Percentiles rank a stretch among this genome's conserved stretches.
Evolutionary conservation across 2,797 vertebrate species (phyloP).

Genomic region (Mus spretus): DNA sequence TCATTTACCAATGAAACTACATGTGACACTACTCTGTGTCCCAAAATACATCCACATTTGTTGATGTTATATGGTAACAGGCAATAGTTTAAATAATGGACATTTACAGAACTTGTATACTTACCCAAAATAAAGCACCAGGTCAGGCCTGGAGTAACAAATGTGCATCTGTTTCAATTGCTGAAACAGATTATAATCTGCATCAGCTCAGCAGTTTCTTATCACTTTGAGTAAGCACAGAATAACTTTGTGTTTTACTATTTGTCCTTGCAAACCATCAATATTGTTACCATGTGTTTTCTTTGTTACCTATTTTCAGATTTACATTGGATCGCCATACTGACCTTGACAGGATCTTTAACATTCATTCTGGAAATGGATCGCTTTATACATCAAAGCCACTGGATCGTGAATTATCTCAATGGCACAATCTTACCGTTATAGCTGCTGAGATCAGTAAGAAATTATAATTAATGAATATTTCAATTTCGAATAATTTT

Average conservation of each 20-base stretch:
- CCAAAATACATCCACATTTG: not conserved
- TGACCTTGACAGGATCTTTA: slow-evolving; percentile 97
- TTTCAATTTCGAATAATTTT: not conserved
- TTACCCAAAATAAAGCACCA: not conserved
- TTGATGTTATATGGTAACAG: not conserved
- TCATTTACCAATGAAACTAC: not conserved
- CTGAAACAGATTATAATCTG: not conserved
- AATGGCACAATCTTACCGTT: slow-evolving; percentile 97
- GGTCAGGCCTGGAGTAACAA: not conserved
- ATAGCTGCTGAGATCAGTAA: slow-evolving; percentile 96
- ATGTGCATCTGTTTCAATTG: not conserved
- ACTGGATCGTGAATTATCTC: slow-evolving; percentile 95
- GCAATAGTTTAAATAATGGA: not conserved
- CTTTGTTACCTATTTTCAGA: slow-evolving; percentile 85
- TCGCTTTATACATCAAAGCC: slow-evolving; percentile 94
- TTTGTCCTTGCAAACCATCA: slow-evolving; percentile 22
- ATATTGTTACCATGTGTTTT: slow-evolving; percentile 38
- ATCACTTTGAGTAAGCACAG: not conserved
- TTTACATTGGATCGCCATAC: slow-evolving; percentile 97
- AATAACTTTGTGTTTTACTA: not conserved
- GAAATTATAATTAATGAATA: slow-evolving; percentile 52
- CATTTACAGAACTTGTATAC: not conserved
- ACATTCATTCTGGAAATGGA: slow-evolving; percentile 95
- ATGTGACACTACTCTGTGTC: not conserved
- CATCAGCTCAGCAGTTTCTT: not conserved